Percentiles rank a stretch among this genome's conserved stretches.
These are phyloP conservation scores for Onychostoma macrolepis DNA, from an alignment of 2,113 vertebrate species.

Conservation along the genomic window DNA sequence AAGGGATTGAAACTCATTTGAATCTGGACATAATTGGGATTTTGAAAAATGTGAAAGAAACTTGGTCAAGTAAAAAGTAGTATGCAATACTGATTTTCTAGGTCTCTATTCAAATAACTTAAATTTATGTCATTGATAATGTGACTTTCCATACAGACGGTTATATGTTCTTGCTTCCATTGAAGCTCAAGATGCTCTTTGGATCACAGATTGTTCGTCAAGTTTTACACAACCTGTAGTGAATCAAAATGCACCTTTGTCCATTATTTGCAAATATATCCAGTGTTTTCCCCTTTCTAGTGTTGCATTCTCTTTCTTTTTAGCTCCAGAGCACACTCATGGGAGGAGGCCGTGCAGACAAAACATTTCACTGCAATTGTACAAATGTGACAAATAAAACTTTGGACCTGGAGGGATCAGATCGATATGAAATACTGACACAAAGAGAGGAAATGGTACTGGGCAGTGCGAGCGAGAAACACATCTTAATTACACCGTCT, in stretches of 20 bases:
- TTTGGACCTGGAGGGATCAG: neutral
- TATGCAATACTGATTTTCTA: neutral
- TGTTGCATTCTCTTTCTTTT: neutral
- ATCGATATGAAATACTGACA: neutral
- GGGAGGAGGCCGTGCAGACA: neutral
- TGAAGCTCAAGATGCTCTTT: neutral
- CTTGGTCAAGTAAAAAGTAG: neutral
- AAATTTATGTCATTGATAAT: neutral
- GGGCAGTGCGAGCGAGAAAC: neutral
- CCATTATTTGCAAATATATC: neutral
- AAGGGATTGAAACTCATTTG: neutral
- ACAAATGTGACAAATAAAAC: neutral
- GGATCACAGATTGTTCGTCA: neutral
- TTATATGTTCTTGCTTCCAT: neutral
- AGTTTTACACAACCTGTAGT: neutral
- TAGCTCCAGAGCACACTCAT: neutral
- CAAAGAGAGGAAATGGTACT: neutral
- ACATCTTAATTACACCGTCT: constrained; percentile 20
- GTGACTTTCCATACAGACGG: neutral
- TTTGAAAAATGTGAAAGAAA: neutral
- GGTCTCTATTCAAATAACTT: neutral
- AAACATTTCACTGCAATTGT: neutral
- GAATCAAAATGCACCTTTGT: neutral
- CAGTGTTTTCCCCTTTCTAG: neutral
- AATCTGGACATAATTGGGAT: neutral